phyloP scores from a whole-genome alignment of 2,888 invertebrate species.

The Plusia festucae region DNA sequence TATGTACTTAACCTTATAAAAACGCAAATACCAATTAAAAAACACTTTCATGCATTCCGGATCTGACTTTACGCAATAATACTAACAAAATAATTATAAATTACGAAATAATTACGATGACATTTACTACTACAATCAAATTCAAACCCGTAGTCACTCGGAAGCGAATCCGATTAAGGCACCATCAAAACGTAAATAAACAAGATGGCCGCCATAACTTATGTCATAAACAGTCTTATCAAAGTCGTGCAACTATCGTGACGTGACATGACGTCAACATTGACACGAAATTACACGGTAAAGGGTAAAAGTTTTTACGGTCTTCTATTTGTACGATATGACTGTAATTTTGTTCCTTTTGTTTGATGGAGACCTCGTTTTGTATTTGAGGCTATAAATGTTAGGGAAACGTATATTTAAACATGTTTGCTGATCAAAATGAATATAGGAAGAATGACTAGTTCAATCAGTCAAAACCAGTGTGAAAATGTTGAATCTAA shows the following conservation, averaged over 20 bases:
- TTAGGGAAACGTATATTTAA: background rate
- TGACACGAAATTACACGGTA: conserved; percentile 43
- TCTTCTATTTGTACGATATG: conserved; percentile 42
- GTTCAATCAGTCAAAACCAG: background rate
- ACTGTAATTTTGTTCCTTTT: conserved; percentile 31
- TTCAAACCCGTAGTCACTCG: conserved; percentile 27
- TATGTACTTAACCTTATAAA: too few relatives aligned
- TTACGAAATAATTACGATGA: background rate
- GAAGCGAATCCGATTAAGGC: conserved; percentile 46
- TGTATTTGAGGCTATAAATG: conserved; percentile 14
- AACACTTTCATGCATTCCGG: too few relatives aligned
- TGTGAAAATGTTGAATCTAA: too few relatives aligned
- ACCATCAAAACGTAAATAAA: conserved; percentile 54
- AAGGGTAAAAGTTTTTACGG: conserved; percentile 54
- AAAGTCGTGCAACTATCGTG: conserved; percentile 54
- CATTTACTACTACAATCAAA: conserved; percentile 15
- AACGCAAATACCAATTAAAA: too few relatives aligned
- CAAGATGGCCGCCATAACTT: conserved; percentile 34
- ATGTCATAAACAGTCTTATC: conserved; percentile 47
- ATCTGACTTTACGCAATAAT: too few relatives aligned
- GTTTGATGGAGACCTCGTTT: conserved; percentile 23
- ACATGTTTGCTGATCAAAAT: background rate
- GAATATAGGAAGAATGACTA: background rate
- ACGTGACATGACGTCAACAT: conserved; percentile 40
- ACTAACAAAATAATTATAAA: too few relatives aligned